Evolutionary conservation across 2,113 vertebrate genomes (phyloP), one percentile per base, ranked within the genome.

Genomic region (Notarius lentiginosus): DNA sequence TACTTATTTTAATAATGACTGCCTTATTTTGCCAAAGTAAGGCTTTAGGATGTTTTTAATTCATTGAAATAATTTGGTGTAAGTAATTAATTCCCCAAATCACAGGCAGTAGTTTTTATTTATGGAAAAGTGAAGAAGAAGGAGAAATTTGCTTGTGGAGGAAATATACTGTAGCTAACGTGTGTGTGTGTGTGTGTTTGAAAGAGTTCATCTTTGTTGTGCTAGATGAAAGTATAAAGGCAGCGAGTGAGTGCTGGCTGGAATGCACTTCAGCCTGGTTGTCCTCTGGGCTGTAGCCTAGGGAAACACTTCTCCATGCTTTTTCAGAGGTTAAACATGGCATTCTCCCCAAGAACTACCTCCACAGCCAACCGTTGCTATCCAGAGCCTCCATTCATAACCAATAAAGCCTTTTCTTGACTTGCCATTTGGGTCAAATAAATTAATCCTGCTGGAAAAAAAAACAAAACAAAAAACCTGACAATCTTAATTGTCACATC

Each of bases 281-380:
- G 86, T 89, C 87, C 88, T 79, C 90, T 92, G 90, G 91, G 91
- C 75, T 53, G 51, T 27, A 86, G 88, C 90, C 91, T 90, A 91
- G 87, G 81, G 88, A 91, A 91, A 91, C 90, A 91, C 73, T 85
- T 87, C 72, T 79, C 53, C 47, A 83, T 72, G 73, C 82, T 77
- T 81, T 53, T 89, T 83, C 65, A 88, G 75, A 87, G 88, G 86
- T 88, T 88, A 86, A 89, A 83, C 86, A 49, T 79, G 87, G 81
- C 80, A 82, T 58, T 90, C 79, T 85, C 85, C 55, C 83, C 83
- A 61, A 84, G 77, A 85, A 61, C 86, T 84, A 82, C 85, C 51
- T 61, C 88, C 58, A 83, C 72, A 61, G 58, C 76, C 20, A 89
- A n/a, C 83, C 24, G 34, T 18, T n/a, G 58, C 58, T 70, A 56